Base-by-base conservation (phyloP, 2,888 invertebrate genomes). In the Hydropsyche betteni region DNA sequence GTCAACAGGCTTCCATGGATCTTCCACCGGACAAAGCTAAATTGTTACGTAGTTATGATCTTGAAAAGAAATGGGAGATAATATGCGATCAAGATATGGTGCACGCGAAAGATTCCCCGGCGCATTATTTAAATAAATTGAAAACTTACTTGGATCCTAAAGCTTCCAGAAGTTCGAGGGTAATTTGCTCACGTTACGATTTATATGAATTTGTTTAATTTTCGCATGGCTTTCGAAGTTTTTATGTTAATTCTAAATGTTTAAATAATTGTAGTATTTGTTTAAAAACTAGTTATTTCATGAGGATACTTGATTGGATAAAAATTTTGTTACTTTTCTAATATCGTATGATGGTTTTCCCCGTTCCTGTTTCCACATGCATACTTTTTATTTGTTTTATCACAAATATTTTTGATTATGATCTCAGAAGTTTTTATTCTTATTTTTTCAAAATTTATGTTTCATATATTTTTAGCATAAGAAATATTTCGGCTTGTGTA, bases 61-160 rank as follows among this genome's bases (percentile, higher is more conserved):
- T 95, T 85, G 96, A 98, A 85, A 98, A 98, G 87, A 99, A 99
- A 88, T 99, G 99, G 99, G 98, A 99, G 87, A 94, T 99, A 85
- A 97, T 99, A 87, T 98, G 98, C 89, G 99, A 99, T 91, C 98
- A 98, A 94, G 98, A 98, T 90, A 93, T 95, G 91, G 97, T 98
- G 81, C 96, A 96, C 84, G 98, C 97, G n/a, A 98, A 98, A 87
- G 97, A 98, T 86, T 95, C 98, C 70, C 99, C 99, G 69, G 91
- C 95, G 75, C 96, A 96, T 86, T 99, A 99, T 89, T 91, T 99
- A 84, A 94, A 94, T 85, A 98, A 98, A 86, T 89, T 99, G 81
- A 90, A 94, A 82, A 97, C 97, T 6, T 98, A 98, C 87, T 90
- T 99, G 84, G 98, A 98, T 85, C 98, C 98, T 4, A 97, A 96